Base-by-base conservation (phyloP, 2,113 vertebrate species). In the human (Homo sapiens) region DNA sequence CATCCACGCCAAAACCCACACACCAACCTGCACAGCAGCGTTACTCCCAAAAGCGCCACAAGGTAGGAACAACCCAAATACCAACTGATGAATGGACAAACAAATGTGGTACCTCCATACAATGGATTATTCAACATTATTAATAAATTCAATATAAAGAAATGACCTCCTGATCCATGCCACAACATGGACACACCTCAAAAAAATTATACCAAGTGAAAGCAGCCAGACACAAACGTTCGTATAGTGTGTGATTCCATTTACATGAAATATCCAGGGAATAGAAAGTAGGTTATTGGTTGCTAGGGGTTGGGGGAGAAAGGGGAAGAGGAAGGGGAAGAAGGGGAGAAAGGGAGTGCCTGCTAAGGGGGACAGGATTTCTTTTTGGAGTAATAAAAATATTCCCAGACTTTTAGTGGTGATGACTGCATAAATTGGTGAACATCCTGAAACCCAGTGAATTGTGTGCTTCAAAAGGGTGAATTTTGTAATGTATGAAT, bases 1-100 rank as follows among this genome's bases (percentile, higher is more conserved):
- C 0, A 35, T 38, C 64, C 32, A 64, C 0, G 8, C 10, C 14
- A 40, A 84, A 30, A 22, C 30, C 5, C 35, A 6, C 0, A 27
- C 7, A 25, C 25, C 11, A 0, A 35, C 2, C 18, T 23, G 30
- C 30, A 14, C 0, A 48, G 70, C 23, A 84, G 13, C 38, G 16
- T 57, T 84, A 80, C 12, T 57, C n/a, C 8, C 27, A 45, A 68
- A 6, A 20, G 70, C 52, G 70, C 52, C 50, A 52, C 55, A 23
- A 20, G 25, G 13, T 4, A 27, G 88, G 35, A 80, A 52, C 9
- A 7, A 50, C 18, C 3, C 72, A 38, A 30, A 27, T 2, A 13
- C 8, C n/a, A 40, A 4, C 35, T 7, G 64, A n/a, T 59, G 20
- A 27, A 64, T 0, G 0, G 27, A 87, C 1, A 22, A 32, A 18